Evolutionary conservation across 2,797 vertebrate species (phyloP), one percentile per base, ranked within the genome.

Genomic region (Myotis pilosus): DNA sequence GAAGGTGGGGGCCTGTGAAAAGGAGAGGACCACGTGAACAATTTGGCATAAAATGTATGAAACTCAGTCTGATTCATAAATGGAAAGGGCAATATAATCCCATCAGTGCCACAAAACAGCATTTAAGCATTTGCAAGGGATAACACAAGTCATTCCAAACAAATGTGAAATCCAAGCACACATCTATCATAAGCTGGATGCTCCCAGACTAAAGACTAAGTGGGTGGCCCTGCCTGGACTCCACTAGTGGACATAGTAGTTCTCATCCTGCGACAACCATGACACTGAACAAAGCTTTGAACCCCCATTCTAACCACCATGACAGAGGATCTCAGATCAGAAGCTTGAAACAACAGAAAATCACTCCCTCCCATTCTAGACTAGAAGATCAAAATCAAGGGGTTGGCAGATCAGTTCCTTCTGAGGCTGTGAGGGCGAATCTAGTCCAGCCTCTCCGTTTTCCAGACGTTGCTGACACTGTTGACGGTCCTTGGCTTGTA

Each of bases 401-500:
- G 1, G 0, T 38, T 20, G 11, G 20, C 23, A n/a, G 51, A n/a
- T 11, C 4, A 33, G 6, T 23, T 47, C 44, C 53, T 6, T 30
- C 25, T 19, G 83, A 69, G 44, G 8, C 25, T 22, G 3, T 12
- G 23, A 78, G 51, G 33, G 44, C 10, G 36, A 53, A 47, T 5
- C 8, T 0, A 1, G 22, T 8, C 6, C 8, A 2, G 19, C 3
- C 10, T 13, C 36, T 12, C 36, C 3, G 3, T 4, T 1, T 20
- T 47, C 2, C 1, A 6, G 0, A 3, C 1, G 0, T 12, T 6
- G 25, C 64, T 6, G 3, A 28, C 53, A 60, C 7, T 15, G 7
- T 16, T 30, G 5, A 17, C 0, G 8, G 7, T 13, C n/a, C 38
- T 12, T 3, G 60, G 7, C 47, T 55, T 44, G 9, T 0, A 36